These are phyloP conservation scores for Dynastes hyllus DNA, from an alignment of 2,888 invertebrate genomes.

Conservation along the genomic window DNA sequence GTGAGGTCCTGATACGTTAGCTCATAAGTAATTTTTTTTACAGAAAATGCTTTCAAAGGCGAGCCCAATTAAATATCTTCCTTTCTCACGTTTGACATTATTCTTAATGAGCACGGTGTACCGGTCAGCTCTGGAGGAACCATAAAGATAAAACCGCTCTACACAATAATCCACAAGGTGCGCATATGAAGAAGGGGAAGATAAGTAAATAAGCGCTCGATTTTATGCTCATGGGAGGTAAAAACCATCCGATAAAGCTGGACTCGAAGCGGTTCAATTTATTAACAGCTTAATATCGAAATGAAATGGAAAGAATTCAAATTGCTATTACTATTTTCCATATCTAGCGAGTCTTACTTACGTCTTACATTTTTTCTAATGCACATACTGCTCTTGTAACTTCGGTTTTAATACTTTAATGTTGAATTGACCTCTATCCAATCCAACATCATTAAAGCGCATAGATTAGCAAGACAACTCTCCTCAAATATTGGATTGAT, in stretches of 20 bases:
- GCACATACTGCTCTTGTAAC: neutral
- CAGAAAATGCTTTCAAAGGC: neutral
- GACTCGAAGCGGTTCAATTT: conserved; percentile 28
- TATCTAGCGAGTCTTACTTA: neutral
- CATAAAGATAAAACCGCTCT: conserved; percentile 11
- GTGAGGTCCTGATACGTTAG: neutral
- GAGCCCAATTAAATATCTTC: conserved; percentile 2
- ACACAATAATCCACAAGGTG: conserved; percentile 3
- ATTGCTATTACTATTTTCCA: conserved; percentile 12
- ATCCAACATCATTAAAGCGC: too few relatives aligned
- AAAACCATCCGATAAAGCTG: conserved; percentile 17
- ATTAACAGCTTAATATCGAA: conserved; percentile 40
- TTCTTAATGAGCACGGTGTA: conserved; percentile 2
- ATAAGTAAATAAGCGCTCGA: conserved; percentile 12
- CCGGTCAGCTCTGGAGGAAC: neutral
- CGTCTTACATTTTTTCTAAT: conserved; percentile 8
- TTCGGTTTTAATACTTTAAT: too few relatives aligned
- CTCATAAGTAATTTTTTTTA: neutral
- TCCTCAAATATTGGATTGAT: too few relatives aligned
- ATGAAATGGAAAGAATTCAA: conserved; percentile 29
- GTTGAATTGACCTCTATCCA: too few relatives aligned
- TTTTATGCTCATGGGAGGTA: conserved; percentile 15
- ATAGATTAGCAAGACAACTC: too few relatives aligned
- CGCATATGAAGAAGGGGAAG: too few relatives aligned
- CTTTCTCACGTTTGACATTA: neutral